Conservation (phyloP, 2,113 vertebrate genomes). For the Agelaius phoeniceus region DNA sequence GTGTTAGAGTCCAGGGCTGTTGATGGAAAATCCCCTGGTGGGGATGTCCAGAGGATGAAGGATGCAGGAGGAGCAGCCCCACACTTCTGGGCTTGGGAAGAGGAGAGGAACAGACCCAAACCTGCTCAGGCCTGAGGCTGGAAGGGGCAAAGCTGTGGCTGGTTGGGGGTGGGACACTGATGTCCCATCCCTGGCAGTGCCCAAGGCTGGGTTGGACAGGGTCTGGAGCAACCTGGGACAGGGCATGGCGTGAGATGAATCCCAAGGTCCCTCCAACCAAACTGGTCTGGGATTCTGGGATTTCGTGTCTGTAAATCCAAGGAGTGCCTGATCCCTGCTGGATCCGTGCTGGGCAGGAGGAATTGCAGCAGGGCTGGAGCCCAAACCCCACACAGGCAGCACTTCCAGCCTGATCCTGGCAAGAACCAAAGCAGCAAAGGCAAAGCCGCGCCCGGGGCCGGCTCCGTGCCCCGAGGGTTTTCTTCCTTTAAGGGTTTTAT, state of each 20-base stretch:
- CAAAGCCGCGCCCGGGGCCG: not conserved
- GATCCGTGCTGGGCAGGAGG: not conserved
- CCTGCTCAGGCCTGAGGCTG: not conserved
- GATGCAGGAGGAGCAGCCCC: not conserved
- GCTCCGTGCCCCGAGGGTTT: not conserved
- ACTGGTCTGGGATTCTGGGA: not conserved
- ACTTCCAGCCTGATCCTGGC: not conserved
- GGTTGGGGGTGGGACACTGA: fast-evolving
- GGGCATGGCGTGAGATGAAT: not conserved
- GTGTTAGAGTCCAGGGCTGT: not conserved
- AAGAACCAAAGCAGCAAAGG: not conserved
- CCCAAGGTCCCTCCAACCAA: not conserved
- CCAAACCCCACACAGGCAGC: not conserved
- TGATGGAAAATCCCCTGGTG: not conserved
- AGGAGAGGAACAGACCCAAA: not conserved
- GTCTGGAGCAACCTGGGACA: not conserved
- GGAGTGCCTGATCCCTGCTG: not conserved
- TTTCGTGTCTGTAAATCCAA: not conserved
- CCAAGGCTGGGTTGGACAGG: fast-evolving
- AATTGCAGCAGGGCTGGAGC: not conserved
- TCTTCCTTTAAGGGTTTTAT: not conserved
- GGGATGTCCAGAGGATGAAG: fast-evolving
- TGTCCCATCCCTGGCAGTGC: not conserved
- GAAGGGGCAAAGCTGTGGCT: not conserved
- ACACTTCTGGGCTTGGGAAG: not conserved